Base-by-base conservation (phyloP, 2,113 vertebrate genomes). In the Muscicapa adusta region DNA sequence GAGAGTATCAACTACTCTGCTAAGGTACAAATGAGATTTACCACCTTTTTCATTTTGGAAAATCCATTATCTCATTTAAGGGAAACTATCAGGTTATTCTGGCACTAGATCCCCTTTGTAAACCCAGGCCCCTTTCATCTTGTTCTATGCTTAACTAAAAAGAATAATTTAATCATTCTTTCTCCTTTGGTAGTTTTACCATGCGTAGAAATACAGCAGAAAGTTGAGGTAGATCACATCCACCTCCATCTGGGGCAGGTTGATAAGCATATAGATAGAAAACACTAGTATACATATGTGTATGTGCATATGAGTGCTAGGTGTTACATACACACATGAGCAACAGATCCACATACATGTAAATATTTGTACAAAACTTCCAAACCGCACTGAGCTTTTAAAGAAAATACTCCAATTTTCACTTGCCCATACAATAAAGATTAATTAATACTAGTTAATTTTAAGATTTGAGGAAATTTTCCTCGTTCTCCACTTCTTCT, bases 51-150 rank as follows among this genome's bases (percentile, higher is more conserved):
- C 58, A 42, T 34, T 91, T 73, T 89, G 76, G 23, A 92, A 94
- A 95, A 91, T 42, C 63, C 63, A 81, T 94, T 74, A 80, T 57
- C 42, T 90, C 47, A 31, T 73, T 84, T 70, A 84, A 76, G 60
- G 47, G 53, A 94, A 68, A 50, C 66, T 86, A 62, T 66, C 71
- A 83, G 58, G 63, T 83, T 53, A 38, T 84, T 83, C 54, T 66
- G 38, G 56, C 68, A 91, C 58, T 15, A 9, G 15, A 14, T 45
- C 54, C 18, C 19, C 51, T 48, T 61, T 22, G 33, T 70, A 91
- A 92, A 83, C 12, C 9, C 23, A 65, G 67, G 9, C 29, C 68
- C 42, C 34, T 89, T 94, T 80, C 42, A 66, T 48, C 56, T 61
- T 74, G 63, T 58, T 80, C 92, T 77, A 56, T 70, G 34, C 56